phyloP scores from a whole-genome alignment of 2,888 invertebrate species.

The Drosophila longiperda region DNA sequence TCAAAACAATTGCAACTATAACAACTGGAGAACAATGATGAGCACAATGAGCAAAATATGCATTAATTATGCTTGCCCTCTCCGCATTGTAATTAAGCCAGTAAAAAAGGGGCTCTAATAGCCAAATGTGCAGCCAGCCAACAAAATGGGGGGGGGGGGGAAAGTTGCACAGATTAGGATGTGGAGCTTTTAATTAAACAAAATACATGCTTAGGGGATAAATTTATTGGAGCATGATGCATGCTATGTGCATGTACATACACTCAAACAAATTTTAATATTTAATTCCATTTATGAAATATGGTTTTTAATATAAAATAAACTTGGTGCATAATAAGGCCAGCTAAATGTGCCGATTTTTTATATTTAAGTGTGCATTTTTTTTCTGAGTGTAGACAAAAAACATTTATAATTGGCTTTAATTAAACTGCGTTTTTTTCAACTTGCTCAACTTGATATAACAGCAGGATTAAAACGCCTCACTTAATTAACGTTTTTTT shows the following conservation, averaged over 20 bases:
- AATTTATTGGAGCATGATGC: background rate
- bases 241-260: background rate
- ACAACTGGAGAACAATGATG: constrained; percentile 30
- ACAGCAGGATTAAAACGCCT: no score
- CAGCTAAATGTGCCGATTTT: no score
- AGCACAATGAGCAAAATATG: constrained; percentile 11
- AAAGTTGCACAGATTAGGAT: background rate
- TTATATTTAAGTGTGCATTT: no score
- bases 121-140: constrained; percentile 1
- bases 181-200: background rate
- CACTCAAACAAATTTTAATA: background rate
- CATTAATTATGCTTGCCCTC: constrained; percentile 1
- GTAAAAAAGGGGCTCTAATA: background rate
- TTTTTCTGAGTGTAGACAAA: background rate
- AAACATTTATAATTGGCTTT: background rate
- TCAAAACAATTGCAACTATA: constrained; percentile 30
- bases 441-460: no score
- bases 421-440: no score
- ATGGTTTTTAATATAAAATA: background rate
- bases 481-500: background rate
- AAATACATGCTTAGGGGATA: background rate
- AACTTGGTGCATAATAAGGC: background rate
- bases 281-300: background rate
- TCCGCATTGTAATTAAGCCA: constrained; percentile 6
- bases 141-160: background rate